phyloP scores from a whole-genome alignment of 2,888 invertebrate species.

The Altica lythri region DNA sequence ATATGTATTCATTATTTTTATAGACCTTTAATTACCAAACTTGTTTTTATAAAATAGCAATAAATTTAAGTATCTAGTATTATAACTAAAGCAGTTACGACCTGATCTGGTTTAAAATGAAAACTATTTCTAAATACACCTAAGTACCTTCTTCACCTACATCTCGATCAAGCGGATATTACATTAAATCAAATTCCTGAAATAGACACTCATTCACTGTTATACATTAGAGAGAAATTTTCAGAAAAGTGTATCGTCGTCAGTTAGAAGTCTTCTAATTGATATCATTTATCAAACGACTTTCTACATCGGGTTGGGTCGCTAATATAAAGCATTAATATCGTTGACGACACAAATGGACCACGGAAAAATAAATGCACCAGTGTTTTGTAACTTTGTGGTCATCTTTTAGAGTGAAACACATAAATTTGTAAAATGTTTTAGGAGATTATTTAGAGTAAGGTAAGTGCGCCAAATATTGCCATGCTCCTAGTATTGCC shows the following conservation, averaged over 20 bases:
- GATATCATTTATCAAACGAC: slow-evolving; percentile 22
- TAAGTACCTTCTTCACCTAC: neutral
- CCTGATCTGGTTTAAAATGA: too few species aligned
- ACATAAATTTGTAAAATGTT: slow-evolving; percentile 11
- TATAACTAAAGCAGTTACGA: too few species aligned
- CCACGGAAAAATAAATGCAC: too few species aligned
- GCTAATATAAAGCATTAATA: slow-evolving; percentile 9
- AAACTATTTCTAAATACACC: neutral
- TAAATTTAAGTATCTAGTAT: too few species aligned
- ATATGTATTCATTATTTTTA: too few species aligned
- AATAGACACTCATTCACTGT: neutral
- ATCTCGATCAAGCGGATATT: neutral
- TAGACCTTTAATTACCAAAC: too few species aligned
- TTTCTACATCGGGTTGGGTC: slow-evolving; percentile 29
- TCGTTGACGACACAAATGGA: too few species aligned
- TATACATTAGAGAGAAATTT: neutral
- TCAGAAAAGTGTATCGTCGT: slow-evolving; percentile 9
- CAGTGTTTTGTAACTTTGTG: neutral
- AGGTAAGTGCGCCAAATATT: too few species aligned
- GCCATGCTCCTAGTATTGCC: too few species aligned
- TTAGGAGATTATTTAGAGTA: too few species aligned
- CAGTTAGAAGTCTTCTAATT: slow-evolving; percentile 17
- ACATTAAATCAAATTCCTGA: neutral
- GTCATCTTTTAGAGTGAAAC: slow-evolving; percentile 5
- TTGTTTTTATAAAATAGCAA: too few species aligned